These are phyloP conservation scores for Aphelenchoides besseyi DNA, from an alignment of 1,140 invertebrate genomes.

Conservation along the genomic window DNA sequence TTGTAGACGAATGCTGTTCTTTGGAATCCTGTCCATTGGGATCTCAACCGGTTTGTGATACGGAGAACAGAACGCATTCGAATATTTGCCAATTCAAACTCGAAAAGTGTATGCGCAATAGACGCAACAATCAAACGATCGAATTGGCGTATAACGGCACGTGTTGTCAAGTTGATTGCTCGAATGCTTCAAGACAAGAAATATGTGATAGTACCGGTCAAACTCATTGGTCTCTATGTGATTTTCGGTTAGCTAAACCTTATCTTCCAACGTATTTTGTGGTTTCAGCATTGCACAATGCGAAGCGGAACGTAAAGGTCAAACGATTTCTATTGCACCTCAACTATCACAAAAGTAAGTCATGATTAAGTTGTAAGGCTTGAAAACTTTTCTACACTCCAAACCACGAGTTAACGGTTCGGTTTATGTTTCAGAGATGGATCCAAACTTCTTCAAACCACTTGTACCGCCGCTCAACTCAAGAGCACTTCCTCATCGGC, in stretches of 20 bases:
- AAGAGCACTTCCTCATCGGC: slow-evolving; percentile 2
- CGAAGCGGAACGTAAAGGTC: no score
- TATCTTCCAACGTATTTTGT: no score
- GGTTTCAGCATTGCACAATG: no score
- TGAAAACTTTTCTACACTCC: no score
- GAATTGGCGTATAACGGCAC: slow-evolving; percentile 25
- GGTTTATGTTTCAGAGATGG: neutral
- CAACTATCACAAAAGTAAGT: no score
- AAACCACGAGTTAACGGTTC: neutral
- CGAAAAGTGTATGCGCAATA: slow-evolving; percentile 17
- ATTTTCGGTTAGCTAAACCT: no score
- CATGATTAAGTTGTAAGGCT: no score
- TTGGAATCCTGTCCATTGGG: slow-evolving; percentile 6
- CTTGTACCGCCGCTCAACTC: neutral
- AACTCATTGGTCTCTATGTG: no score
- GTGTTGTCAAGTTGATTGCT: slow-evolving; percentile 24
- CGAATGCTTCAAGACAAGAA: no score
- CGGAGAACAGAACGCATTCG: slow-evolving; percentile 18
- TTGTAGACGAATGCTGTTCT: slow-evolving; percentile 47
- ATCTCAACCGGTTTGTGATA: slow-evolving; percentile 30
- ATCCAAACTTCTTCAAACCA: neutral
- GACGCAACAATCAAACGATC: slow-evolving; percentile 3
- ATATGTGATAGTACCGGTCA: no score
- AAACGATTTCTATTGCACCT: no score
- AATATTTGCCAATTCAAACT: slow-evolving; percentile 32